phyloP scores from a whole-genome alignment of 2,888 invertebrate species.

The Spodoptera littoralis region DNA sequence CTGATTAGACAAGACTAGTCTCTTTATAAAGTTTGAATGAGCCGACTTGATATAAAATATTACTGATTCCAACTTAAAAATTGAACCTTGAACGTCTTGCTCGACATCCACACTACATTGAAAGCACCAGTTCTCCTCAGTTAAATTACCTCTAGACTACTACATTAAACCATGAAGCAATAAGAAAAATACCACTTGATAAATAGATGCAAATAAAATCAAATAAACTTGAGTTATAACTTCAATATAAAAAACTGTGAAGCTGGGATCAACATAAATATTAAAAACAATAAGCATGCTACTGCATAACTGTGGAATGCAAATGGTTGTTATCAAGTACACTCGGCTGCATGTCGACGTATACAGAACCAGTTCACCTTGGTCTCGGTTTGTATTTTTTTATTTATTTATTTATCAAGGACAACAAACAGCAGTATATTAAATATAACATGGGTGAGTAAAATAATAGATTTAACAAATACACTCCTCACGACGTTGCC shows the following conservation, averaged over 20 bases:
- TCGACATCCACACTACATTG: too few species aligned
- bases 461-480: too few species aligned
- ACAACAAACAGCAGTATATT: too few species aligned
- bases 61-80: too few species aligned
- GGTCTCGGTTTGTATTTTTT: conserved; percentile 49
- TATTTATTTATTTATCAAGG: too few species aligned
- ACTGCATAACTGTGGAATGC: conserved; percentile 36
- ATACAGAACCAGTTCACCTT: conserved; percentile 37
- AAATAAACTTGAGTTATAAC: conserved; percentile 56
- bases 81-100: background rate
- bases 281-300: conserved; percentile 42
- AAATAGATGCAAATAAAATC: conserved; percentile 53
- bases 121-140: too few species aligned
- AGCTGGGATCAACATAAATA: conserved; percentile 51
- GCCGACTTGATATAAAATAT: too few species aligned
- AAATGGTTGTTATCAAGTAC: conserved; percentile 43
- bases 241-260: conserved; percentile 51
- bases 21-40: too few species aligned
- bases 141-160: background rate
- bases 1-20: too few species aligned
- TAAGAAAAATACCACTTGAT: conserved; percentile 5
- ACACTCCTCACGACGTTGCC: too few species aligned
- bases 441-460: too few species aligned
- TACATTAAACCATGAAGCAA: conserved; percentile 2
- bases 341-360: conserved; percentile 10